phyloP scores from a whole-genome alignment of 2,888 invertebrate genomes.

The Atrina japonica region DNA sequence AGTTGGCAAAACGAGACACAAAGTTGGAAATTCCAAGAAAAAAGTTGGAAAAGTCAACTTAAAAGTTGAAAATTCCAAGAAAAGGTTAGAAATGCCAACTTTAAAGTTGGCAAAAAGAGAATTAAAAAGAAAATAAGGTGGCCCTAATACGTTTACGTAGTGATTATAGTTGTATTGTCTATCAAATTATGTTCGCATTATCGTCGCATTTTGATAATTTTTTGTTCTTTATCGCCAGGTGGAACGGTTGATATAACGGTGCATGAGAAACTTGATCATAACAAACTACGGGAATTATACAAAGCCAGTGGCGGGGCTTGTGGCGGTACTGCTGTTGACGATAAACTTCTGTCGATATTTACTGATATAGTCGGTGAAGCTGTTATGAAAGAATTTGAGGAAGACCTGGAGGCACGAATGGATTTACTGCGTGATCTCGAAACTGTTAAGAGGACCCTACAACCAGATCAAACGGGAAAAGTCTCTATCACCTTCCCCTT shows the following conservation, averaged over 20 bases:
- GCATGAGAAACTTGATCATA: constrained; percentile 46
- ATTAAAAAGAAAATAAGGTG: no score
- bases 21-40: no score
- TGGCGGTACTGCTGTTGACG: constrained; percentile 51
- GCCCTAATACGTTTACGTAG: no score
- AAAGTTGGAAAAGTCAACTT: no score
- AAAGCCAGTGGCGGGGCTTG: constrained; percentile 54
- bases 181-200: no score
- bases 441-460: constrained; percentile 44
- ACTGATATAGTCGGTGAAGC: constrained; percentile 46
- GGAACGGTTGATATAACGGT: constrained; percentile 54
- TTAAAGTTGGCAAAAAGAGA: no score
- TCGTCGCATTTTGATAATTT: no score
- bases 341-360: constrained; percentile 39
- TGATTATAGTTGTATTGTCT: no score
- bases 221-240: no score
- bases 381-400: constrained; percentile 36
- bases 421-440: constrained; percentile 50
- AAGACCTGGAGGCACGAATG: constrained; percentile 41
- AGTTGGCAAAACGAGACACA: no score
- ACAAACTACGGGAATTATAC: constrained; percentile 47
- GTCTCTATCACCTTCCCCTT: constrained; percentile 44
- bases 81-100: no score
- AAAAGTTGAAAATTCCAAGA: no score
- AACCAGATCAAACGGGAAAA: constrained; percentile 29